Base-by-base conservation (phyloP, 2,888 invertebrate genomes). In the Diloba caeruleocephala region DNA sequence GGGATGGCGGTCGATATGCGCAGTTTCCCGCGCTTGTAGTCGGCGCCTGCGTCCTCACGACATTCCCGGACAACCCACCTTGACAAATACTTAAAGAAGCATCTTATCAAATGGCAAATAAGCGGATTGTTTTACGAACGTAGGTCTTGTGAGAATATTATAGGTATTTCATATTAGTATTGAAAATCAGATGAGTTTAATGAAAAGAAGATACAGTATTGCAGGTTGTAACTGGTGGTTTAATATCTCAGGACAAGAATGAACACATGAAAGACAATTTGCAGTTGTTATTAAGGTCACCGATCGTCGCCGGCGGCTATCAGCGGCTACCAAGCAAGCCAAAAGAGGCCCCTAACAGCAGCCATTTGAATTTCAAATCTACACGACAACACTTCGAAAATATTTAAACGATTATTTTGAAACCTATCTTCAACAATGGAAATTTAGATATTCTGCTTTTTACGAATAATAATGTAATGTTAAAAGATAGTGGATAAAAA, bases 21-120 rank as follows among this genome's bases (percentile, higher is more conserved):
- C 90, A 87, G 90, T 91, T 92, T 93, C 92, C 92, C 92, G 92
- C 92, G 92, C 90, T 92, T 80, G 57, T 73, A 75, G 63, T 79
- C 79, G 72, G 88, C 92, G 92, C 92, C 87, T 92, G 92, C 92
- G 92, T 87, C 78, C 85, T 87, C 61, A 62, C 64, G 69, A 72
- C 76, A 75, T 74, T 75, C 84, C 81, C 78, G 74, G 76, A 73
- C 73, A 74, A 79, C 76, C 81, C 79, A 80, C 85, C 81, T 86
- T 84, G 72, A 71, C 75, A 70, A 76, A 71, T 81, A 80, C 82
- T 87, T 82, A 45, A 75, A 81, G 75, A 76, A 79, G 49, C 41
- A 70, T 55, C 66, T 73, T 61, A 60, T 53, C 34, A 60, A 61
- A 52, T 28, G 32, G 43, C 28, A 53, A 43, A 42, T 44, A 43